Evolutionary conservation across 2,113 vertebrate species (phyloP), one percentile per base, ranked within the genome.

Genomic region (Heterotilapia buettikoferi): DNA sequence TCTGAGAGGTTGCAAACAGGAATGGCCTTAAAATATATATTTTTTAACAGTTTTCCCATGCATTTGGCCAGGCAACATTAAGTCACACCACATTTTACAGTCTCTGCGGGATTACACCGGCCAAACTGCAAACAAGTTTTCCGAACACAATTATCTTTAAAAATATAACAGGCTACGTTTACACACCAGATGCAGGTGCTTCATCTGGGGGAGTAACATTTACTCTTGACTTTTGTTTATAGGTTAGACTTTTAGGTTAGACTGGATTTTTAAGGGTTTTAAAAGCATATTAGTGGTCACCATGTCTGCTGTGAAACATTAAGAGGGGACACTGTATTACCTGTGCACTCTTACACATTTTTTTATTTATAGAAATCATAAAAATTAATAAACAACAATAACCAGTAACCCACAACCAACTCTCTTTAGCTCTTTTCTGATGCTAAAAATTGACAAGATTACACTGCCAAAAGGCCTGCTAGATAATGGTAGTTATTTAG

Each of bases 1-100:
- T 91, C 36, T 89, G 71, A 91, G 80, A 80, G 19, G 12, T 84
- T 36, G 54, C 43, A 24, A 53, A 53, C 29, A 40, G 21, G 56
- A 82, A 86, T 29, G 36, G 12, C 78, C 40, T 52, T 31, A 76
- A 54, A n/a, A 26, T 7, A 63, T 38, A 33, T 31, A 24, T 24
- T 38, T 45, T 63, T 16, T 24, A 29, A 43, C 63, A 40, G n/a
- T 18, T 26, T 18, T 9, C 68, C 40, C 73, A 45, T 18, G 13
- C 4, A 79, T 2, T 2, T 80, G 21, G 6, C 38, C 13, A 52
- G 54, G 11, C 50, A 82, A 76, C 26, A 47, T 1, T 19, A 76
- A 76, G 40, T 76, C n/a, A n/a, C n/a, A n/a, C n/a, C 54, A 57
- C 21, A 56, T 76, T 19, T 45, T 76, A 76, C 43, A 76, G 40